Evolutionary conservation across 2,113 vertebrate species (phyloP).

Genomic region (Sinocyclocheilus grahami): DNA sequence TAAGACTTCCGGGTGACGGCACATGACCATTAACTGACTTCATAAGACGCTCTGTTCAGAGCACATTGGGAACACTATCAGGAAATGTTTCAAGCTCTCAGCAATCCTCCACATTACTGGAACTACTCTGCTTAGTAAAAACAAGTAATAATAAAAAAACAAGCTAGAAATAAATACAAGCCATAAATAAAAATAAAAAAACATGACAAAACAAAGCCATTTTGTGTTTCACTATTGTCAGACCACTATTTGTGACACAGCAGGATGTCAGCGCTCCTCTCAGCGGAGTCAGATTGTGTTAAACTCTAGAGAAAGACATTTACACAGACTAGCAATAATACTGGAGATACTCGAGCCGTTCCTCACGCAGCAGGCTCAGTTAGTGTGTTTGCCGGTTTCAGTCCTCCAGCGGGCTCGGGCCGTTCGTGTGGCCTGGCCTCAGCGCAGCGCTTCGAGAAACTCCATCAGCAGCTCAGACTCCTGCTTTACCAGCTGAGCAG

Average conservation of each 20-base stretch:
- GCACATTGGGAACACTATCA: too few species aligned
- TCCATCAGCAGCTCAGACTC: too few species aligned
- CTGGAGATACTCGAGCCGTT: conserved; percentile 71
- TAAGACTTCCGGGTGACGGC: not conserved
- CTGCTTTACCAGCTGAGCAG: conserved; percentile 96
- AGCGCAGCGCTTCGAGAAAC: not conserved
- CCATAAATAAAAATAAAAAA: conserved; percentile 16
- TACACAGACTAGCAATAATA: conserved; percentile 80
- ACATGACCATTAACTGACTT: too few species aligned
- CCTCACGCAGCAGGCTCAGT: conserved; percentile 34
- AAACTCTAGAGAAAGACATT: conserved; percentile 77
- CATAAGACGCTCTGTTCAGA: too few species aligned
- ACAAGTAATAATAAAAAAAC: not conserved
- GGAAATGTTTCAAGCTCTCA: not conserved
- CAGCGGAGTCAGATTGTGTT: conserved; percentile 74
- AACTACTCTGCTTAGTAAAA: conserved; percentile 1
- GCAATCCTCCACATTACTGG: not conserved
- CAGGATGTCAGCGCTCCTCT: not conserved
- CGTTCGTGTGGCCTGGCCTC: conserved; percentile 8
- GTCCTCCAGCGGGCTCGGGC: conserved; percentile 15
- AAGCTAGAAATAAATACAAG: conserved; percentile 8
- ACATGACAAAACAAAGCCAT: not conserved
- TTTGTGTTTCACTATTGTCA: conserved; percentile 57
- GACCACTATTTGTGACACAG: conserved; percentile 58
- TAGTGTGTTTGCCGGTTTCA: conserved; percentile 12